Percentiles rank a stretch among this genome's conserved stretches.
These are phyloP conservation scores for Isotomurus palustris DNA, from an alignment of 2,888 invertebrate species.

Conservation along the genomic window DNA sequence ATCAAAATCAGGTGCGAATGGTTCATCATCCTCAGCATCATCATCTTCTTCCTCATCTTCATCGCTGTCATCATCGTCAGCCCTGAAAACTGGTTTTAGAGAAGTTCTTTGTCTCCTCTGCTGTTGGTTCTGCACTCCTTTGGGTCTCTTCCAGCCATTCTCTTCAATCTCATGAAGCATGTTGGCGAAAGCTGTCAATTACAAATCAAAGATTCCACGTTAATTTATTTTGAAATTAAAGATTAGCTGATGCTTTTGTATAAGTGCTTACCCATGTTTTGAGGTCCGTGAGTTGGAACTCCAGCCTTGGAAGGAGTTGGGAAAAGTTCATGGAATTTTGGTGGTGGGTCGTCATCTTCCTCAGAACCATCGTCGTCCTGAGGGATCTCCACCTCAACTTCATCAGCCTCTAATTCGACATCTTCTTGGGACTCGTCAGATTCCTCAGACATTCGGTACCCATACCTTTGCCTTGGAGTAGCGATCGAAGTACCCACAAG, in stretches of 20 bases:
- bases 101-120: background rate
- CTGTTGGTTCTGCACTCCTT: background rate
- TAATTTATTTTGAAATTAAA: background rate
- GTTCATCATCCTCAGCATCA: conserved; percentile 24
- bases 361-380: conserved; percentile 26
- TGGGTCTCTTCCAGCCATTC: conserved; percentile 26
- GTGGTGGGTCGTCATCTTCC: conserved; percentile 21
- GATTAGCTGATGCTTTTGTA: background rate
- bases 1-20: conserved; percentile 20
- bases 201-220: conserved; percentile 1
- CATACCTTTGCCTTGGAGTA: conserved; percentile 9
- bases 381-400: conserved; percentile 10
- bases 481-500: conserved; percentile 30
- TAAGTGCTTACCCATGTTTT: conserved; percentile 15
- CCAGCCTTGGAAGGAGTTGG: too few species aligned
- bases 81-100: conserved; percentile 1
- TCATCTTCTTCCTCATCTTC: conserved; percentile 23
- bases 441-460: background rate
- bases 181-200: conserved; percentile 11
- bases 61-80: conserved; percentile 19
- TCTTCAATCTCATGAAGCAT: conserved; percentile 22
- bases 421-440: background rate
- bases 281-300: background rate
- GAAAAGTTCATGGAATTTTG: conserved; percentile 18
- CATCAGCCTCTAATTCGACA: background rate